Conservation (phyloP, 2,113 vertebrate genomes). For the Colistium nudipinnis region DNA sequence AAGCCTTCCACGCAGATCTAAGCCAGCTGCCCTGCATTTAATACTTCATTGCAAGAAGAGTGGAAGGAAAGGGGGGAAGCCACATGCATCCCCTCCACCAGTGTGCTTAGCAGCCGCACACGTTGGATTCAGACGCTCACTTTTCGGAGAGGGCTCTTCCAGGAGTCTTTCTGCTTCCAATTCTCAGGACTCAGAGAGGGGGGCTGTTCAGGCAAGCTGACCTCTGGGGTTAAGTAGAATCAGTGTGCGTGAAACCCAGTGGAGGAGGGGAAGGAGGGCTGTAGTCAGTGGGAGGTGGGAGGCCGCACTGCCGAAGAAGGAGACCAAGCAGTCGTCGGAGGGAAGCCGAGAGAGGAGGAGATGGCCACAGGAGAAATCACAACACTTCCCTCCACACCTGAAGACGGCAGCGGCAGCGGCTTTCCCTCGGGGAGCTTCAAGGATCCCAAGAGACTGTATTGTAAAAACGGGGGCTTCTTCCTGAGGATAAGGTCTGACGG, state of each 20-base stretch:
- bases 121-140: not conserved
- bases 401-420: conserved; percentile 82
- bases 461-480: conserved; percentile 97
- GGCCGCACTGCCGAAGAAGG: conserved; percentile 59
- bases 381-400: conserved; percentile 86
- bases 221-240: conserved; percentile 69
- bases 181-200: conserved; percentile 42
- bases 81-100: conserved; percentile 34
- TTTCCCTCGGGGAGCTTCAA: conserved; percentile 91
- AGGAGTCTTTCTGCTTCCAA: conserved; percentile 22
- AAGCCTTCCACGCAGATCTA: conserved; percentile 74
- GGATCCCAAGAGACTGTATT: conserved; percentile 95
- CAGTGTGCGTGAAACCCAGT: conserved; percentile 45
- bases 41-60: conserved; percentile 62
- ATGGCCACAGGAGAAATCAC: conserved; percentile 89
- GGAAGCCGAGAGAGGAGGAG: conserved; percentile 59
- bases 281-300: conserved; percentile 63
- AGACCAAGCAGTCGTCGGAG: conserved; percentile 50
- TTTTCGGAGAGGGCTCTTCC: not conserved
- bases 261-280: conserved; percentile 67
- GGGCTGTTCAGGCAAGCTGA: conserved; percentile 55
- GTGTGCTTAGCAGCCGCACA: conserved; percentile 27
- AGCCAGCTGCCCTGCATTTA: conserved; percentile 78
- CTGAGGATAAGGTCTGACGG: conserved; percentile 92
- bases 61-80: conserved; percentile 35